Base-by-base conservation (phyloP, 2,888 invertebrate species). In the Oscheius myriophilus region DNA sequence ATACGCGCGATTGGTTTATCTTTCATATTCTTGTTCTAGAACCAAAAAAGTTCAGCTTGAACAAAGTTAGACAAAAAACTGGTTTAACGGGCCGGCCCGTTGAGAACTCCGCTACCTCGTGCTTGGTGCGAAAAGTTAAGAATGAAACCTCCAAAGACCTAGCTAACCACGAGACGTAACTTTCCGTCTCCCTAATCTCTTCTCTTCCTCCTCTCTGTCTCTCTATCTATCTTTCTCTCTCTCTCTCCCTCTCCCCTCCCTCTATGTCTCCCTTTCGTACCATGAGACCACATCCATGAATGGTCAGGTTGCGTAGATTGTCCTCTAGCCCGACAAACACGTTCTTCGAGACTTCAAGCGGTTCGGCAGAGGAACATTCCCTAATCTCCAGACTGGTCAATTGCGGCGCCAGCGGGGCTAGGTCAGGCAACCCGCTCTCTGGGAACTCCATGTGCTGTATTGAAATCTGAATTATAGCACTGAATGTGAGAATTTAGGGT, bases 371-470 rank as follows among this genome's bases (percentile, higher is more conserved):
- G 4, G 74, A 53, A 51, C 81, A 81, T 62, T 80, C 80, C 25
- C 80, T 55, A 42, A 81, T 75, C 33, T 77, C 76, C 25, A 81
- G 54, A 62, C 66, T 67, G 16, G 67, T 45, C 11, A 81, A 64
- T 26, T 64, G 18, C 11, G 80, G 77, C 16, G 79, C 77, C 21
- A 80, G 51, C 26, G 67, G 65, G 9, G 51, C 66, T 39, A 80
- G 69, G 33, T 75, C 69, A 11, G 73, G 72, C 14, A 82, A 52
- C 9, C 72, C 72, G 6, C 54, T 49, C 2, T 73, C 69, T 2
- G 70, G 67, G 70, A 79, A 79, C 39, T 78, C 76, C 76, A 82
- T 77, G 49, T 82, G 82, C 62, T 78, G 80, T 43, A 80, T 79
- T 45, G 67, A 72, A 45, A 82, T 69, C 79, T 81, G 70, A 65